phyloP scores from a whole-genome alignment of 2,888 invertebrate species.

The Monochamus alternatus region DNA sequence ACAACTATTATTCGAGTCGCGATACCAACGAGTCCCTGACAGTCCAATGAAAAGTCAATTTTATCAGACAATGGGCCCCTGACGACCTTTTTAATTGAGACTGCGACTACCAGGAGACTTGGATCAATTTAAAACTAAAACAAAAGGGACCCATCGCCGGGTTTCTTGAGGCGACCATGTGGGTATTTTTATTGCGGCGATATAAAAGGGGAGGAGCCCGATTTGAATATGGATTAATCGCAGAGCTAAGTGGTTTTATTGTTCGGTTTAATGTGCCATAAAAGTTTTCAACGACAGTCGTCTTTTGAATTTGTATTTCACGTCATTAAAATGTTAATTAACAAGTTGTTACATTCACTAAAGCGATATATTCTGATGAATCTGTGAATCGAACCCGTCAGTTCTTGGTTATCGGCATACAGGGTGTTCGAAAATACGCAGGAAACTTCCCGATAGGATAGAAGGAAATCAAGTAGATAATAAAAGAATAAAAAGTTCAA shows the following conservation, averaged over 20 bases:
- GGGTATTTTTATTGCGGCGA: slow-evolving; percentile 38
- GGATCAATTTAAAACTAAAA: slow-evolving; percentile 44
- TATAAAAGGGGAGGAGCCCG: slow-evolving; percentile 39
- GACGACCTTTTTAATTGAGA: slow-evolving; percentile 42
- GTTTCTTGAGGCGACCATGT: slow-evolving; percentile 38
- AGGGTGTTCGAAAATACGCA: too few species aligned
- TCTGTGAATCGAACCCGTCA: too few species aligned
- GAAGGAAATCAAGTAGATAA: too few species aligned
- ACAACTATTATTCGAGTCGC: slow-evolving; percentile 29
- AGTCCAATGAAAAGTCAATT: slow-evolving; percentile 45
- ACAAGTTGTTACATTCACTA: too few species aligned
- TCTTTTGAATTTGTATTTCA: too few species aligned
- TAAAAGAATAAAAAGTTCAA: too few species aligned
- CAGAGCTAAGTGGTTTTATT: slow-evolving; percentile 34
- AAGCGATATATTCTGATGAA: too few species aligned
- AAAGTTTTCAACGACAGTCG: not conserved
- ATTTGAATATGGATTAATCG: slow-evolving; percentile 46
- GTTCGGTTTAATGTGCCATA: slow-evolving; percentile 35
- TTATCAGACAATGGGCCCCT: slow-evolving; percentile 45
- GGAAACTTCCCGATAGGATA: too few species aligned
- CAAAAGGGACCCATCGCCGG: slow-evolving; percentile 27
- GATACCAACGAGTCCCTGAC: slow-evolving; percentile 35
- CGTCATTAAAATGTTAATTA: too few species aligned
- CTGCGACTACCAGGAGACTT: slow-evolving; percentile 27
- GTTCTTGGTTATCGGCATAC: too few species aligned